Conservation (phyloP, 1,140 invertebrate genomes). For the Drosophila kohkoa region DNA sequence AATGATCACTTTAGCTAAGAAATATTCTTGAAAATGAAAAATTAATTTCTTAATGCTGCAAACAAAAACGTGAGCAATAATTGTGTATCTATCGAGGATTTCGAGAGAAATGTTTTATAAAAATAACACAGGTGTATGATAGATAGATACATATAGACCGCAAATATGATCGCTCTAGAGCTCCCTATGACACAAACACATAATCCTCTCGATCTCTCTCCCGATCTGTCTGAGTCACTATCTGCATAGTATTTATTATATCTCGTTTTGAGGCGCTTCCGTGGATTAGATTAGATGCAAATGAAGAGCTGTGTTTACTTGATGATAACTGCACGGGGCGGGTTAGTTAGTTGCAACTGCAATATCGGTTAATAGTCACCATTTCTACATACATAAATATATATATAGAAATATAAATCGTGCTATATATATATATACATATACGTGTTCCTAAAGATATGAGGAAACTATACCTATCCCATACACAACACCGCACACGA, state of each 20-base stretch:
- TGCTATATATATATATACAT: slow-evolving; percentile 12
- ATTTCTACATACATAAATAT: slow-evolving; percentile 14
- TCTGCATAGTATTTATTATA: neutral
- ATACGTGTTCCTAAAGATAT: slow-evolving; percentile 7
- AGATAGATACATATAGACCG: slow-evolving; percentile 47
- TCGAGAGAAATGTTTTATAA: slow-evolving; percentile 62
- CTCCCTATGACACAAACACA: slow-evolving; percentile 60
- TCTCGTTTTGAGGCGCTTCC: slow-evolving; percentile 1
- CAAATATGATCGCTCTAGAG: slow-evolving; percentile 57
- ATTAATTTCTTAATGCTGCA: slow-evolving; percentile 42
- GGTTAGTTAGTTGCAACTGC: slow-evolving; percentile 30
- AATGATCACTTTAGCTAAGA: slow-evolving; percentile 26
- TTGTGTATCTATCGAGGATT: slow-evolving; percentile 61
- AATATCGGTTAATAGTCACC: slow-evolving; percentile 55
- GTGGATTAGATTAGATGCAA: slow-evolving; percentile 12
- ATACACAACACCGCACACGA: slow-evolving; percentile 71
- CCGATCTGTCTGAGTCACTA: slow-evolving; percentile 15
- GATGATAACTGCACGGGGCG: slow-evolving; percentile 22
- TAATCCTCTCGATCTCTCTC: slow-evolving; percentile 10
- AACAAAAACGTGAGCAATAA: slow-evolving; percentile 65
- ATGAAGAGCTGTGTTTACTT: slow-evolving; percentile 18
- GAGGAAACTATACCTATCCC: slow-evolving; percentile 55
- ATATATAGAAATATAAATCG: slow-evolving; percentile 16
- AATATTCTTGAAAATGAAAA: slow-evolving; percentile 45
- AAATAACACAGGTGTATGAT: slow-evolving; percentile 75